Evolutionary conservation across 2,888 invertebrate genomes (phyloP).

Genomic region (Neoitamus cyanurus): DNA sequence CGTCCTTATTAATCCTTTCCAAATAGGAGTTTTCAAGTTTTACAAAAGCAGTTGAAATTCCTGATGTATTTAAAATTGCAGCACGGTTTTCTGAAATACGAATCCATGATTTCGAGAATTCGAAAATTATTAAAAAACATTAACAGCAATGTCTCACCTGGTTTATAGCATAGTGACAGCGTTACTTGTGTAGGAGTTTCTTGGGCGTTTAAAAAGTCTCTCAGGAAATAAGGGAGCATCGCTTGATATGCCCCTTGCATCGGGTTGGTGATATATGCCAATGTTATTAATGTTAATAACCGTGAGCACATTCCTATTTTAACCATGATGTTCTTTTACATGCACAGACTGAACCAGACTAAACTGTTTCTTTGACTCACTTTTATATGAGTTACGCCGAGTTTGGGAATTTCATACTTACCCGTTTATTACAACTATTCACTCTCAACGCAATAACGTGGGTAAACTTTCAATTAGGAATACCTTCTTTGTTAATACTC

Average conservation of each 20-base stretch:
- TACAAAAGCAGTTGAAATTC: background rate
- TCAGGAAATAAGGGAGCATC: background rate
- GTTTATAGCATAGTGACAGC: background rate
- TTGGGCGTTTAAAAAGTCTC: background rate
- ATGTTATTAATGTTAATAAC: background rate
- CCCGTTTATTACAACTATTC: background rate
- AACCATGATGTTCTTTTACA: background rate
- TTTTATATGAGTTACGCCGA: background rate
- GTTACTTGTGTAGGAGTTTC: background rate
- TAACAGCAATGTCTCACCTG: background rate
- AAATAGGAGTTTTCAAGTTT: background rate
- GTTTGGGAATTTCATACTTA: background rate
- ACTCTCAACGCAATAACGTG: too few relatives aligned
- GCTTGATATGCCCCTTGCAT: background rate
- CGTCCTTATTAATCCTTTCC: background rate
- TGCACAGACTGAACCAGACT: background rate
- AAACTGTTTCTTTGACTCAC: too few relatives aligned
- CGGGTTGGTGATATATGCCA: background rate
- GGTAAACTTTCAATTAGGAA: too few relatives aligned
- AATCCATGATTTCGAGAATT: background rate
- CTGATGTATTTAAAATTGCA: background rate
- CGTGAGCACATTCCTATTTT: background rate
- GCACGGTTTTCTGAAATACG: background rate
- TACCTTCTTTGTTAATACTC: too few relatives aligned
- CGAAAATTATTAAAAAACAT: background rate